Conservation (phyloP, 2,797 vertebrate species). For the Rhinatrema bivittatum region DNA sequence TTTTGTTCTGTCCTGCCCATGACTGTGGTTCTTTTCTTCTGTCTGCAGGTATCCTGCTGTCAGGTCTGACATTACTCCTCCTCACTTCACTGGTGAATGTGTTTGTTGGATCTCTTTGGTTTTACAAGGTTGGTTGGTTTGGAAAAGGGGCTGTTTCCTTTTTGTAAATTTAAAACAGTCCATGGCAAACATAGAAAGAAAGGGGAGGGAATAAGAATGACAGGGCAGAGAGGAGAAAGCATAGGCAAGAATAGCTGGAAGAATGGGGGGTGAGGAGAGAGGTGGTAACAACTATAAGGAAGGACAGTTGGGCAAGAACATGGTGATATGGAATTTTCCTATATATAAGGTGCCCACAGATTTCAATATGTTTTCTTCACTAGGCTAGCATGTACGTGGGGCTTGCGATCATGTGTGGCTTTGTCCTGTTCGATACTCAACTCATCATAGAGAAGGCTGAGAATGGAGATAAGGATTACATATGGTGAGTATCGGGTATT, state of each 20-base stretch:
- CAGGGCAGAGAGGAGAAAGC: too few relatives aligned
- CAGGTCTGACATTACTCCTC: constrained; percentile 73
- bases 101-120: constrained; percentile 73
- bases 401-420: constrained; percentile 87
- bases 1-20: not conserved
- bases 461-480: constrained; percentile 91
- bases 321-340: too few relatives aligned
- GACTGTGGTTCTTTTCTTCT: not conserved
- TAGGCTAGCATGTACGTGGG: constrained; percentile 88
- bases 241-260: too few relatives aligned
- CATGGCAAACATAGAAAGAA: too few relatives aligned
- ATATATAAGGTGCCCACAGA: fast-evolving
- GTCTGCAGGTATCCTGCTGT: constrained; percentile 78
- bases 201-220: not conserved
- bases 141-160: not conserved
- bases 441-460: constrained; percentile 96
- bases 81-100: constrained; percentile 79
- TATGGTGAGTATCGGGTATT: constrained; percentile 69
- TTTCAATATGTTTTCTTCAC: not conserved
- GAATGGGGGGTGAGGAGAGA: too few relatives aligned
- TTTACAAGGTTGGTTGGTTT: constrained; percentile 70
- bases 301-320: too few relatives aligned
- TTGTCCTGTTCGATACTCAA: constrained; percentile 95
- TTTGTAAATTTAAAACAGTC: too few relatives aligned
- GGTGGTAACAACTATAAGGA: too few relatives aligned